These are phyloP conservation scores for Dromococcyx pavoninus DNA, from an alignment of 2,797 vertebrate species.

Conservation along the genomic window DNA sequence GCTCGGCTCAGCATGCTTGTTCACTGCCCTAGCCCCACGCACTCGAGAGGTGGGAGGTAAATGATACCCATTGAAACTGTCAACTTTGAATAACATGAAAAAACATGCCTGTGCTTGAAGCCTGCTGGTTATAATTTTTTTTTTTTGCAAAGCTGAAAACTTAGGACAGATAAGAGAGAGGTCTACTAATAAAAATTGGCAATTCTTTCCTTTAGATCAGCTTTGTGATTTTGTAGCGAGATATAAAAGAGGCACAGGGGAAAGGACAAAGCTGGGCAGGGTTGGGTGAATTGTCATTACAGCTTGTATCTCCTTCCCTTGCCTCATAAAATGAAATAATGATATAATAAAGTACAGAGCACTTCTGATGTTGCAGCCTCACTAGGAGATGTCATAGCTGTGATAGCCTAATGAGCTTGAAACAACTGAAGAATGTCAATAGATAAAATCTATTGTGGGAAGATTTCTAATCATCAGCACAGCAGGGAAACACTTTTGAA, in stretches of 20 bases:
- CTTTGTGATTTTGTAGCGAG: not conserved
- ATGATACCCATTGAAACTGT: not conserved
- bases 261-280: not conserved
- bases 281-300: not conserved
- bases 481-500: conserved; percentile 38
- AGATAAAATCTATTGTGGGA: conserved; percentile 27
- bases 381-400: not conserved
- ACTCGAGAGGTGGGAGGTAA: not conserved
- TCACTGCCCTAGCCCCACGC: not conserved
- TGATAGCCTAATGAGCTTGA: conserved; percentile 40
- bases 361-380: conserved; percentile 25
- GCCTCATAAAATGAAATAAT: conserved; percentile 41
- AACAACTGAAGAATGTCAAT: conserved; percentile 39
- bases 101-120: not conserved
- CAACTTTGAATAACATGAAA: not conserved
- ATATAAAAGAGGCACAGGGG: not conserved
- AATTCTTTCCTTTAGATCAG: not conserved
- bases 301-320: not conserved
- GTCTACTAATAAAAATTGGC: not conserved
- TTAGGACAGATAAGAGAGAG: not conserved
- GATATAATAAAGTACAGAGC: not conserved
- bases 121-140: not conserved
- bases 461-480: conserved; percentile 23
- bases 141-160: not conserved
- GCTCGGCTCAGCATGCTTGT: fast-evolving